A percentile compares a stretch with the other conserved stretches of the same genome.
Evolutionary conservation across 1,140 invertebrate genomes (phyloP).

Genomic region (Limonius californicus): DNA sequence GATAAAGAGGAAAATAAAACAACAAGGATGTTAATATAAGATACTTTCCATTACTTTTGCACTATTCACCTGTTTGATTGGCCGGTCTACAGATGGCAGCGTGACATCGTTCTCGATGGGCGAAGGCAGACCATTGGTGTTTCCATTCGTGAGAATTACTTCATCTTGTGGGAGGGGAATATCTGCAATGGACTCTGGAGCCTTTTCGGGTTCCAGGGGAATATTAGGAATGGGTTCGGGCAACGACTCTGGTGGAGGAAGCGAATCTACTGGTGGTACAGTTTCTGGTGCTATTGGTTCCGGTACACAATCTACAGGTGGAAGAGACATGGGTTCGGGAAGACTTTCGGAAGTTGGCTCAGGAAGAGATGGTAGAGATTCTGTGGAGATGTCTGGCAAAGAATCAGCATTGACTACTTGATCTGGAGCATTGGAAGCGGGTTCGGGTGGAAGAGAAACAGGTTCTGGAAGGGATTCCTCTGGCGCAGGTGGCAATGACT

Average conservation of each 20-base stretch:
- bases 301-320: slow-evolving; percentile 42
- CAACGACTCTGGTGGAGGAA: too few species aligned
- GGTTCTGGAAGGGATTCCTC: slow-evolving; percentile 22
- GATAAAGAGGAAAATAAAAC: slow-evolving; percentile 4
- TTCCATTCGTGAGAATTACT: slow-evolving; percentile 41
- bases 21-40: slow-evolving; percentile 15
- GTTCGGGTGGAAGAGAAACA: slow-evolving; percentile 19
- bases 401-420: slow-evolving; percentile 38
- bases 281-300: slow-evolving; percentile 35
- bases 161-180: slow-evolving; percentile 18
- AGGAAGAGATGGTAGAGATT: slow-evolving; percentile 45
- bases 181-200: slow-evolving; percentile 22
- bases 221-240: slow-evolving; percentile 13
- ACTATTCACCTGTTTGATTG: slow-evolving; percentile 47
- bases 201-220: background rate
- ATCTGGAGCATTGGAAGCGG: slow-evolving; percentile 12
- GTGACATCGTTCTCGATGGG: slow-evolving; percentile 31
- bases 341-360: slow-evolving; percentile 44
- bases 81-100: slow-evolving; percentile 34
- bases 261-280: too few species aligned
- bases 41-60: slow-evolving; percentile 19
- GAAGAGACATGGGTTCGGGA: slow-evolving; percentile 43
- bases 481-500: background rate
- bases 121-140: slow-evolving; percentile 27
- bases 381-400: slow-evolving; percentile 44